These are phyloP conservation scores for Sympetrum striolatum DNA, from an alignment of 2,888 invertebrate species.

Conservation along the genomic window DNA sequence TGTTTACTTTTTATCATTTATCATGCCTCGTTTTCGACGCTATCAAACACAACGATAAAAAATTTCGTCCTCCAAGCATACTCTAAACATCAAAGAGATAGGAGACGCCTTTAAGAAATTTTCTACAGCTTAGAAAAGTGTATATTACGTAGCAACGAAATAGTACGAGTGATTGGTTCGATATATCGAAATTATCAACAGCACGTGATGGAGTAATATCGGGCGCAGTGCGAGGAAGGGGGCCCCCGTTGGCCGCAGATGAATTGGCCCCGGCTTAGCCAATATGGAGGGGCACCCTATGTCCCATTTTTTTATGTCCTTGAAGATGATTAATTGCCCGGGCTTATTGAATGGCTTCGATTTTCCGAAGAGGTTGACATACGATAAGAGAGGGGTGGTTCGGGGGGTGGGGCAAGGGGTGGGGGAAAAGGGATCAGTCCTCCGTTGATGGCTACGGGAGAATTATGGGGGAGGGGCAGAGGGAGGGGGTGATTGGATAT, in stretches of 20 bases:
- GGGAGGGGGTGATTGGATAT: conserved; percentile 19
- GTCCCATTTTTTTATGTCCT: conserved; percentile 39
- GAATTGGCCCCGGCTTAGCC: conserved; percentile 21
- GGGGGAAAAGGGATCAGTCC: background rate
- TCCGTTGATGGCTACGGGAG: conserved; percentile 19
- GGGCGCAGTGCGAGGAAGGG: background rate
- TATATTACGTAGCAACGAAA: background rate
- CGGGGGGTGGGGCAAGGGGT: background rate
- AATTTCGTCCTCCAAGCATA: background rate
- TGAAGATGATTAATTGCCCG: conserved; percentile 43
- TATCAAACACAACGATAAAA: background rate
- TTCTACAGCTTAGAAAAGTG: too few species aligned
- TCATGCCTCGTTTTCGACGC: background rate
- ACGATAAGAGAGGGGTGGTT: conserved; percentile 9
- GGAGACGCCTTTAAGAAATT: too few species aligned
- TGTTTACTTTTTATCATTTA: background rate
- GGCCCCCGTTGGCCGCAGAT: background rate
- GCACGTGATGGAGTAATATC: background rate
- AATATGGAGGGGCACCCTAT: background rate
- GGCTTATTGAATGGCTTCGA: conserved; percentile 42
- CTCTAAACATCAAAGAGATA: too few species aligned
- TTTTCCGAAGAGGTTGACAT: conserved; percentile 39
- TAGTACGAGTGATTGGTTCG: too few species aligned
- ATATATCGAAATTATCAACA: too few species aligned
- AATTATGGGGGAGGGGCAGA: background rate